phyloP scores from a whole-genome alignment of 2,888 invertebrate species.

The Zygogramma bicolorata region DNA sequence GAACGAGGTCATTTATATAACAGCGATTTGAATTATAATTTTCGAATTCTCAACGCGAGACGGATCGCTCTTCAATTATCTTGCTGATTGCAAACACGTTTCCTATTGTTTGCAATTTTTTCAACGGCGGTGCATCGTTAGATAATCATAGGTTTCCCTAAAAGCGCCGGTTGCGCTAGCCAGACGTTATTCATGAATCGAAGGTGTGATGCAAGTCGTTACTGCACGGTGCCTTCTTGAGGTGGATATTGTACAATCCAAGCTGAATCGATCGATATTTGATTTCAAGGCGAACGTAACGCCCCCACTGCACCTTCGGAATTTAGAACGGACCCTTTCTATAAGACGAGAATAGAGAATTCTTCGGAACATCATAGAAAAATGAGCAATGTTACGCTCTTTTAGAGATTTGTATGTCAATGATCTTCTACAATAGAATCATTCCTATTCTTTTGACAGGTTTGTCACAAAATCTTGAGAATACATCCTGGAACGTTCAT shows the following conservation, averaged over 20 bases:
- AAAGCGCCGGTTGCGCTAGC: not conserved
- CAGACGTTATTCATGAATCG: not conserved
- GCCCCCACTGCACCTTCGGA: no score
- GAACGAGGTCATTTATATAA: conserved; percentile 1
- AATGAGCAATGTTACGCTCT: no score
- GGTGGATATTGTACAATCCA: not conserved
- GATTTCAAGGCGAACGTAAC: no score
- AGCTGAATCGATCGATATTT: no score
- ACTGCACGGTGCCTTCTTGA: not conserved
- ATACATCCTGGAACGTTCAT: no score
- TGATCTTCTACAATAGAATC: no score
- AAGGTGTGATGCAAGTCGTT: not conserved
- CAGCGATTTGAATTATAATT: not conserved
- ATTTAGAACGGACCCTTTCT: no score
- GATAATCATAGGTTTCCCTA: not conserved
- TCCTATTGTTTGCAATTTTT: conserved; percentile 9
- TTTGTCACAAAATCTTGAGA: no score
- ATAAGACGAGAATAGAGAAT: no score
- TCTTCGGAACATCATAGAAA: no score
- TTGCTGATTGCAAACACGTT: not conserved
- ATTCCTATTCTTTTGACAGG: no score
- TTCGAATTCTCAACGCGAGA: conserved; percentile 1
- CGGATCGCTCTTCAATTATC: not conserved
- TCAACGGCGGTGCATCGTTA: not conserved
- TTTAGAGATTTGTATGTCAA: no score